These are phyloP conservation scores for Forbesichthys papilliferus DNA, from an alignment of 2,113 vertebrate genomes.

Conservation along the genomic window DNA sequence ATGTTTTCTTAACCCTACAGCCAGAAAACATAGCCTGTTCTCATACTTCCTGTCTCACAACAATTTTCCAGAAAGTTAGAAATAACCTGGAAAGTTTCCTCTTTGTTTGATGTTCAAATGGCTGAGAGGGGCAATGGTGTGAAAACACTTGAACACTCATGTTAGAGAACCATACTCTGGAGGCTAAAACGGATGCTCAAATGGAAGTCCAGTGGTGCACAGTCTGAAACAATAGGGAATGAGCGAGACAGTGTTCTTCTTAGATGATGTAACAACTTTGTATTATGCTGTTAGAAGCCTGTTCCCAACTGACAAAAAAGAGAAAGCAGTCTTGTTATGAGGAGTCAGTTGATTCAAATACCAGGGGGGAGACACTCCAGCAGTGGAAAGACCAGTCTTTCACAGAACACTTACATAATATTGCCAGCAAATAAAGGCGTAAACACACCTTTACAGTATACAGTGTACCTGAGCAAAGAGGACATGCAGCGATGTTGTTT, in stretches of 20 bases:
- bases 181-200: slow-evolving; percentile 14
- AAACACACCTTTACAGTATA: slow-evolving; percentile 3
- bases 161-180: neutral
- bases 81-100: neutral
- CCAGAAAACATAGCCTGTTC: slow-evolving; percentile 40
- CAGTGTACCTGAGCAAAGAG: neutral
- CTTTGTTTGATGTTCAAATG: slow-evolving; percentile 29
- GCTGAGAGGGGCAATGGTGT: slow-evolving; percentile 6
- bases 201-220: slow-evolving; percentile 3
- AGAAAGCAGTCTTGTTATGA: slow-evolving; percentile 41
- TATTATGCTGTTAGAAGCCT: slow-evolving; percentile 40
- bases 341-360: slow-evolving; percentile 45
- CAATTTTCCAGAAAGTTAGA: slow-evolving; percentile 32
- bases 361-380: slow-evolving; percentile 44
- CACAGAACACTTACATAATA: slow-evolving; percentile 42
- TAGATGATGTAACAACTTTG: slow-evolving; percentile 56
- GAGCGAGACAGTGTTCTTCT: slow-evolving; percentile 32
- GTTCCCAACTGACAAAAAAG: slow-evolving; percentile 5
- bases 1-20: slow-evolving; percentile 56
- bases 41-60: slow-evolving; percentile 52
- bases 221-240: slow-evolving; percentile 42
- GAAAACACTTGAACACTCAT: slow-evolving; percentile 20
- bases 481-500: slow-evolving; percentile 1
- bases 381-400: slow-evolving; percentile 64
- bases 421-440: slow-evolving; percentile 23